Conservation (phyloP, 2,113 vertebrate genomes). For the Pterophyllum scalare region DNA sequence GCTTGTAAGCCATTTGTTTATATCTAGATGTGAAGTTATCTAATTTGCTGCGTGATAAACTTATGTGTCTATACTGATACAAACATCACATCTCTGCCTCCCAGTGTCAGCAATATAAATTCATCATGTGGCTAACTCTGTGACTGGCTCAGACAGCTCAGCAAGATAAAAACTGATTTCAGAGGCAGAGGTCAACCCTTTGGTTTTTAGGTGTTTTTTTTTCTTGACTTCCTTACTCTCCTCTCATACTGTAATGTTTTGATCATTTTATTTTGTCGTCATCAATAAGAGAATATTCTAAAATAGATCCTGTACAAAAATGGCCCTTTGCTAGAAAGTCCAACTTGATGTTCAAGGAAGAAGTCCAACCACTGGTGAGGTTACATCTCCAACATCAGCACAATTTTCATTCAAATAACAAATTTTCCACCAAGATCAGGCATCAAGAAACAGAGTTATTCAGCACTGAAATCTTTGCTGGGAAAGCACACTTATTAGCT, state of each 20-base stretch:
- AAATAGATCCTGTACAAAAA: background rate
- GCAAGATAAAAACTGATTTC: background rate
- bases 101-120: background rate
- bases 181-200: background rate
- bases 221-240: background rate
- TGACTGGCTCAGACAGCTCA: background rate
- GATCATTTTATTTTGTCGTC: background rate
- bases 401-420: background rate
- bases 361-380: background rate
- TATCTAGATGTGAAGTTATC: too few relatives aligned
- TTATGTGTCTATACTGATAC: background rate
- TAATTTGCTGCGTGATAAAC: background rate
- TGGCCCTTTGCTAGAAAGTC: background rate
- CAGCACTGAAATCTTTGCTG: too few relatives aligned
- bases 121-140: background rate
- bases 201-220: background rate
- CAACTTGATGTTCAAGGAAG: background rate
- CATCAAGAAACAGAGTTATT: background rate
- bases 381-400: background rate
- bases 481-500: too few relatives aligned
- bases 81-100: background rate
- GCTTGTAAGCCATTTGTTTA: too few relatives aligned
- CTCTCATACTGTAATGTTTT: background rate
- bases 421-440: background rate
- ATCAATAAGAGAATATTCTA: background rate